phyloP scores from a whole-genome alignment of 2,888 invertebrate species.

The Platycnemis pennipes region DNA sequence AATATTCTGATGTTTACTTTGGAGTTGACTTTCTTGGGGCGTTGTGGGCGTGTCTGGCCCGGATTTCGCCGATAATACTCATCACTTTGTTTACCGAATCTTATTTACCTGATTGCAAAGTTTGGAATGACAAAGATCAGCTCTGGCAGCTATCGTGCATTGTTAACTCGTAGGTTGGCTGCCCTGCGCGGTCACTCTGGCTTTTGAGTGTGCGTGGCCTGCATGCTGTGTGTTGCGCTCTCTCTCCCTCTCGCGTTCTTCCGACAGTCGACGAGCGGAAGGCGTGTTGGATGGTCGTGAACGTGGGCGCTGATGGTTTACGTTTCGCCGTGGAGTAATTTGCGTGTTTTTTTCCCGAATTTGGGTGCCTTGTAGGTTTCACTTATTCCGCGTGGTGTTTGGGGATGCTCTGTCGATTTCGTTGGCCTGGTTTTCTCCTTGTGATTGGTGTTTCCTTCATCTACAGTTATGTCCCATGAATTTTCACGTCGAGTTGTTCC shows the following conservation, averaged over 20 bases:
- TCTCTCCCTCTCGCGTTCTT: slow-evolving; percentile 71
- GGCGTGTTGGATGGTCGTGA: background rate
- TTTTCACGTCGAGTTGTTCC: background rate
- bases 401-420: background rate
- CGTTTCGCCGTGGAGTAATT: background rate
- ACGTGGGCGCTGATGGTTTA: background rate
- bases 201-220: slow-evolving; percentile 30
- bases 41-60: background rate
- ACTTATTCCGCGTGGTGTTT: background rate
- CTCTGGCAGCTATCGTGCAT: background rate
- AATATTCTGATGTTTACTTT: background rate
- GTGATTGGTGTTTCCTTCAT: background rate
- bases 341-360: background rate
- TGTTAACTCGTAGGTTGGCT: background rate
- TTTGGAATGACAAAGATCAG: background rate
- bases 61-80: background rate
- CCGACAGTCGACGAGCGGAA: slow-evolving; percentile 33
- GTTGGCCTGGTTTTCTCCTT: background rate
- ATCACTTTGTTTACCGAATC: background rate
- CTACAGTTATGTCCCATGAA: background rate
- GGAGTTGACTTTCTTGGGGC: background rate
- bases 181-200: slow-evolving; percentile 56
- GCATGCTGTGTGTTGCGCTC: slow-evolving; percentile 74
- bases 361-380: background rate
- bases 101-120: background rate